Conservation (phyloP, 2,888 invertebrate genomes). For the Yponomeuta sedellus region DNA sequence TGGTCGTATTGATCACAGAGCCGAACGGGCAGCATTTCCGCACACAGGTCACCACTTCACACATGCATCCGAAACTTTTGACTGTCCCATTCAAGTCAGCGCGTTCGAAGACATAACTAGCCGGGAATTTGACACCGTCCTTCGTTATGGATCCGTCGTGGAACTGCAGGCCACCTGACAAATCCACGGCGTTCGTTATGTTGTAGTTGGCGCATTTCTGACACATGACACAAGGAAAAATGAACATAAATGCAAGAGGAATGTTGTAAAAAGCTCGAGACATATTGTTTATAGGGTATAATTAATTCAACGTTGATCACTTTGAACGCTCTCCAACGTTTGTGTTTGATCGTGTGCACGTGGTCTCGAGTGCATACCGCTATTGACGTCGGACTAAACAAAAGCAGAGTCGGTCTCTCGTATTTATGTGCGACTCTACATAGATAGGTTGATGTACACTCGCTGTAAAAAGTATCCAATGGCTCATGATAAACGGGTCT, state of each 20-base stretch:
- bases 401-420: constrained; percentile 1
- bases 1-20: constrained; percentile 22
- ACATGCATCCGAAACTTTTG: constrained; percentile 48
- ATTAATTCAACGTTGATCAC: neutral
- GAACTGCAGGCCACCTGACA: constrained; percentile 31
- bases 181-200: constrained; percentile 35
- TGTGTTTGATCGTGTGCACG: neutral
- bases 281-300: neutral
- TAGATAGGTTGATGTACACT: neutral
- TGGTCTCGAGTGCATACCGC: neutral
- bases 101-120: constrained; percentile 39
- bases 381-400: neutral
- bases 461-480: neutral
- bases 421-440: constrained; percentile 1
- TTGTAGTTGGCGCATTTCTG: constrained; percentile 19
- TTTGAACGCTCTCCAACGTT: constrained; percentile 4
- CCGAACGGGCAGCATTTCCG: constrained; percentile 57
- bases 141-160: constrained; percentile 32
- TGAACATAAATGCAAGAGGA: constrained; percentile 1
- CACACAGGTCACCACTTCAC: constrained; percentile 44
- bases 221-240: neutral
- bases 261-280: neutral
- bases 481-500: neutral
- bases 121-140: constrained; percentile 38
- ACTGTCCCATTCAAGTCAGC: constrained; percentile 32